Base-by-base conservation (phyloP, 1,140 invertebrate species). In the Cyphomyrmex costatus region DNA sequence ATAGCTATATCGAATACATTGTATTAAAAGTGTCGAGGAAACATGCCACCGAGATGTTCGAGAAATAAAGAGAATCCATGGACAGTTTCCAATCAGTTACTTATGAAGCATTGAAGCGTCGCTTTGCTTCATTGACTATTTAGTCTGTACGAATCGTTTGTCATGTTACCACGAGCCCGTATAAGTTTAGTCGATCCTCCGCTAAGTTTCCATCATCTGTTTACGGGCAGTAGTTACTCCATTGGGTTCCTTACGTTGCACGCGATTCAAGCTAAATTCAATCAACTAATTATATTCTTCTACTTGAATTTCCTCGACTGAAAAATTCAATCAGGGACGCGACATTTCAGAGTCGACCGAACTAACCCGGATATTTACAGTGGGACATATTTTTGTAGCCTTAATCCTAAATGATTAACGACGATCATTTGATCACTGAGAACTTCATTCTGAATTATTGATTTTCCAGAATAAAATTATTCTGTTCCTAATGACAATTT, bases 251-350 rank as follows among this genome's bases (percentile, higher is more conserved):
- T 36, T 51, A 33, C 30, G 42, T 49, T 46, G 53, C 46, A 30
- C 30, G 51, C 56, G 73, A 78, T 51, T 65, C 70, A 21, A 19
- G 24, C 16, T 33, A 65, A 85, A 76, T 78, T 53, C 21, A 51
- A 86, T 71, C 27, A 27, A 71, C 21, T 49, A 86, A 86, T 86
- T 86, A 83, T 86, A 83, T 68, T 73, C 30, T 86, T 86, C 58
- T 70, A 73, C 85, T 65, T 53, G 79, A 86, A 83, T 63, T 61
- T 83, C 19, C 36, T 30, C 79, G 10, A 56, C 65, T 63, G 63
- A 73, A 83, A 86, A 74, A 24, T 46, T 27, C 49, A 82, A 82
- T 86, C 66, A 68, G 30, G 2, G 16, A 63, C 16, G 12, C 49
- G 24, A 66, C 66, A n/a, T 53, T 85, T 84, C 46, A 65, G 27